A percentile compares a stretch with the other conserved stretches of the same genome.
Conservation (phyloP, 2,888 invertebrate genomes). For the Acanthoscelides obtectus region DNA sequence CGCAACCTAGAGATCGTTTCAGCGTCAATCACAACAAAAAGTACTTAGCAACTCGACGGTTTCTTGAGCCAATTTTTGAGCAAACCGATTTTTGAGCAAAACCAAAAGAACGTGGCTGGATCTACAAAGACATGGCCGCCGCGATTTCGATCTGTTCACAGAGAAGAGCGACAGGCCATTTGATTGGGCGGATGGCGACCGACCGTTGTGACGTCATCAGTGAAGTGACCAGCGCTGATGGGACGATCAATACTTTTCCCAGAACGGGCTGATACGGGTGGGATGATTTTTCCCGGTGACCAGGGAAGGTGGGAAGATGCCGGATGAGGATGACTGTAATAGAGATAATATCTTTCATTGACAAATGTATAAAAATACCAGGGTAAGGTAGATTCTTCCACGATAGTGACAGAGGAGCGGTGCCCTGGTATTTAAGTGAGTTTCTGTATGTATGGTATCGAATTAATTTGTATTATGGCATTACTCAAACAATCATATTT, state of each 20-base stretch:
- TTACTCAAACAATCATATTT: too few species aligned
- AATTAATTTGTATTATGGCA: too few species aligned
- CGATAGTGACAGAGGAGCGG: too few species aligned
- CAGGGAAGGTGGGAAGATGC: background rate
- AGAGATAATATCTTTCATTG: too few species aligned
- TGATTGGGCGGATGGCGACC: slow-evolving; percentile 38
- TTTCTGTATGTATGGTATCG: too few species aligned
- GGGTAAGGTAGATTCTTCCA: too few species aligned
- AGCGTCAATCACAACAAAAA: background rate
- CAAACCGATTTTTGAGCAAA: slow-evolving; percentile 8
- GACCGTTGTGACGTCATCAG: slow-evolving; percentile 45
- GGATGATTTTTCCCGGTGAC: background rate
- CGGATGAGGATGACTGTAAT: too few species aligned
- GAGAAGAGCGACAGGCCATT: slow-evolving; percentile 23
- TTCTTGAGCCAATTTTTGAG: slow-evolving; percentile 9
- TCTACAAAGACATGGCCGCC: background rate
- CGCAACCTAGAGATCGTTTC: background rate
- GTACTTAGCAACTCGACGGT: background rate
- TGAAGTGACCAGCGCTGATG: slow-evolving; percentile 37
- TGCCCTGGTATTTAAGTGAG: too few species aligned
- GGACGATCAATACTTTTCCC: slow-evolving; percentile 45
- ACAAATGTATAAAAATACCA: too few species aligned
- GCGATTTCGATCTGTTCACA: slow-evolving; percentile 25
- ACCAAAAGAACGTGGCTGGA: too few species aligned
- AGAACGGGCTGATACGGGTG: slow-evolving; percentile 7